Evolutionary conservation across 2,113 vertebrate species (phyloP).

Genomic region (Chinchilla lanigera): DNA sequence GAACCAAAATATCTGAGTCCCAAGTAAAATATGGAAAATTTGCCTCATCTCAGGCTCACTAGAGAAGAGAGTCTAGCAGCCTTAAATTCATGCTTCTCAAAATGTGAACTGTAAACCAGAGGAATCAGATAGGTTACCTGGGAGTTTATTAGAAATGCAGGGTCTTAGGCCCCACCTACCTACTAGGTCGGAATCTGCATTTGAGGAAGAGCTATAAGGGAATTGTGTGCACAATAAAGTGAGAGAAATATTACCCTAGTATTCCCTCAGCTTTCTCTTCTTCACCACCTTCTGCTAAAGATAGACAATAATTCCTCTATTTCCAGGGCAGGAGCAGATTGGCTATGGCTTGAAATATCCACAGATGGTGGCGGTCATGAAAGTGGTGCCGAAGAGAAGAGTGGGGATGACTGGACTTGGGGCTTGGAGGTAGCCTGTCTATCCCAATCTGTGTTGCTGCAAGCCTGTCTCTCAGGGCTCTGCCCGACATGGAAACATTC

Average conservation of each 20-base stretch:
- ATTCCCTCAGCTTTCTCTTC: not conserved
- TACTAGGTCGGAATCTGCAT: not conserved
- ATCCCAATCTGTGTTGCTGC: not conserved
- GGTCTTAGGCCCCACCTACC: not conserved
- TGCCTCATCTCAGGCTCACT: not conserved
- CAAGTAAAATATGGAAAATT: slow-evolving; percentile 45
- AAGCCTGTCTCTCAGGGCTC: not conserved
- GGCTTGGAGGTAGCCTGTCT: not conserved
- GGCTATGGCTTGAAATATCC: not conserved
- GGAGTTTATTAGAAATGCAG: not conserved
- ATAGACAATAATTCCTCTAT: not conserved
- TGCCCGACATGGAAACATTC: not conserved
- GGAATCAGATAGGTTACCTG: not conserved
- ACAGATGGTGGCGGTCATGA: not conserved
- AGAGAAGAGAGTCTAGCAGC: not conserved
- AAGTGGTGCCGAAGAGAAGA: not conserved
- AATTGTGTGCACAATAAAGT: not conserved
- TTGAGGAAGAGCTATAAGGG: not conserved
- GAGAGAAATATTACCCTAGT: accelerated
- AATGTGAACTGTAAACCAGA: not conserved
- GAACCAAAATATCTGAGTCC: not conserved
- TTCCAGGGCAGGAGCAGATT: not conserved
- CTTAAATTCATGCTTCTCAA: not conserved
- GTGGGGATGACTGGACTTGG: not conserved
- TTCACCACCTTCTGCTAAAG: not conserved